Conservation (phyloP, 2,797 vertebrate species). For the Bovichtus diacanthus region DNA sequence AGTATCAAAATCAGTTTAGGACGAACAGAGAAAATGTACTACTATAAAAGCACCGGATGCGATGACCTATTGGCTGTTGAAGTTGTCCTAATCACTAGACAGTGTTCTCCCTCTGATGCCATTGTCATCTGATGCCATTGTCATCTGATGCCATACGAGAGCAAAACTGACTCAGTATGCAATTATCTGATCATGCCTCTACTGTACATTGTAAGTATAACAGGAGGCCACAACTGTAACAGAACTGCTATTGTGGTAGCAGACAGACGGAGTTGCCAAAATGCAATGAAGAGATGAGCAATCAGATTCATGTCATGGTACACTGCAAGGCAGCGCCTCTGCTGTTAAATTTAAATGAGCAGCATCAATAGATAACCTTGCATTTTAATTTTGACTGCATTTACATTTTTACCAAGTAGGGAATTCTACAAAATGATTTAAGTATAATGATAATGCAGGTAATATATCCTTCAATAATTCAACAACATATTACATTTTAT, state of each 20-base stretch:
- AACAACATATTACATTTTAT: background rate
- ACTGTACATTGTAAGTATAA: conserved; percentile 25
- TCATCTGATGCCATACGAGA: conserved; percentile 30
- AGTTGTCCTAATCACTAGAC: background rate
- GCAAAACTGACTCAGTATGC: conserved; percentile 45
- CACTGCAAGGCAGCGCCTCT: background rate
- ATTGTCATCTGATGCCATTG: too few relatives aligned
- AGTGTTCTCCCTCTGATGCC: background rate
- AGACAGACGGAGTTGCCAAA: conserved; percentile 8
- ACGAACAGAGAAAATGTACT: conserved; percentile 6
- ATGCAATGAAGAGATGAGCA: conserved; percentile 17
- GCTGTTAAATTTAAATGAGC: conserved; percentile 23
- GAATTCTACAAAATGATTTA: background rate
- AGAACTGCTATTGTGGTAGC: conserved; percentile 27
- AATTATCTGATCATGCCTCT: too few relatives aligned
- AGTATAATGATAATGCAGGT: background rate
- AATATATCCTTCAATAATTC: background rate
- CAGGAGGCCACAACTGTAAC: conserved; percentile 24
- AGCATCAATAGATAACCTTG: background rate
- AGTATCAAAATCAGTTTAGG: conserved; percentile 14
- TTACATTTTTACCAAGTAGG: background rate
- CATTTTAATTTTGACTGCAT: background rate
- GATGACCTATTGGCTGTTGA: conserved; percentile 16
- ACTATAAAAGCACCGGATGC: background rate
- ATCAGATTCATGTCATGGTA: conserved; percentile 17